Base-by-base conservation (phyloP, 2,113 vertebrate species). In the Urocynchramus pylzowi region DNA sequence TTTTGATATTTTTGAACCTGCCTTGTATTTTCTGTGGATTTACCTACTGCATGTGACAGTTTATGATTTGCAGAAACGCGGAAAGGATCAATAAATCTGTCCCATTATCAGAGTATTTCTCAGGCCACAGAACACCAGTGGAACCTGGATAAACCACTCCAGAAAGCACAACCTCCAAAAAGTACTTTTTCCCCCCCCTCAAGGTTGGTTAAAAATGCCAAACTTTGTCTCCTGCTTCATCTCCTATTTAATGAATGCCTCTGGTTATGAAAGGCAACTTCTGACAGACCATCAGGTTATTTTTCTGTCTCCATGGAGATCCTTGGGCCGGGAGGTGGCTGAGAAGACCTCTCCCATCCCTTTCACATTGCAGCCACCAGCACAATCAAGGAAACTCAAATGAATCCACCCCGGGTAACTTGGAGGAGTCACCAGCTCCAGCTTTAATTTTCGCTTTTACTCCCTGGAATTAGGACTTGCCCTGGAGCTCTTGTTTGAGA, bases 381-480 rank as follows among this genome's bases (percentile, higher is more conserved):
- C 98, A 98, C 97, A 98, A 97, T 98, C 98, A 98, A 93, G 86
- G 94, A 28, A 98, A 98, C 97, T 97, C 95, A 97, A 98, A 98
- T 98, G 97, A 98, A 98, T 98, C 97, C 94, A 97, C 96, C 94
- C 92, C 80, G 33, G 76, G 90, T 94, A 97, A 94, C 95, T 96
- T 89, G 60, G 74, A 90, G 98, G 96, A 97, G 97, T 91, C 93
- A 80, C 87, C 47, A 56, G 96, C 93, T 50, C 17, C 4, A 84
- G 96, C 97, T 98, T 98, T 98, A 98, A 98, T 98, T 98, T 98
- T 97, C 98, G 88, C 97, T 85, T 98, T 98, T 98, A 97, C 97
- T 98, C 98, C 93, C 97, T 97, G 98, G 98, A 99, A 99, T 99
- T 98, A 98, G 98, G 96, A 98, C 97, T 98, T 97, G 97, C 97